Conservation (phyloP, 2,113 vertebrate species). For the Sinocyclocheilus grahami region DNA sequence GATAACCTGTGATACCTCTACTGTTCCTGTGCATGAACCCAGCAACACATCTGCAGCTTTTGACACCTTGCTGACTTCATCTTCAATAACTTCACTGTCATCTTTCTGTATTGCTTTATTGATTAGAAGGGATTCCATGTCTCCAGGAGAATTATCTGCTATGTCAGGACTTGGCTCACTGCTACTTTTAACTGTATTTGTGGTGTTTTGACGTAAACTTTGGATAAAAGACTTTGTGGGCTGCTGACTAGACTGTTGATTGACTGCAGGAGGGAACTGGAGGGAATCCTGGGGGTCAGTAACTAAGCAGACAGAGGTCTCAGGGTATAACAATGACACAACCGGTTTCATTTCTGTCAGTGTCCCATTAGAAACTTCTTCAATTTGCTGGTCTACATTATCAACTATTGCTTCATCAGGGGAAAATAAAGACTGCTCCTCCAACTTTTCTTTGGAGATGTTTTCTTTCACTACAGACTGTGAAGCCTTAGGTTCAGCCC, state of each 20-base stretch:
- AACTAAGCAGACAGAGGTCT: conserved; percentile 12
- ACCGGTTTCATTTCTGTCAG: conserved; percentile 11
- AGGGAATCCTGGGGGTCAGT: conserved; percentile 24
- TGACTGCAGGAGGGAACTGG: conserved; percentile 18
- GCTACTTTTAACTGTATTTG: conserved; percentile 9
- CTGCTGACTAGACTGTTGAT: conserved; percentile 23
- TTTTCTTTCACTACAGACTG: conserved; percentile 30
- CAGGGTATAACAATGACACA: conserved; percentile 11
- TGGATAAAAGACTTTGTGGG: conserved; percentile 39
- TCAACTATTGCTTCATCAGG: neutral
- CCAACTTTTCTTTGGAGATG: conserved; percentile 22
- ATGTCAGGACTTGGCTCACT: neutral
- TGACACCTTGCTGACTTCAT: neutral
- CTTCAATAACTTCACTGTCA: neutral
- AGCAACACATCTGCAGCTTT: conserved; percentile 36
- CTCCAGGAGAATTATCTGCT: neutral
- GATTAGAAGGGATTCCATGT: neutral
- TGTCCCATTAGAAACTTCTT: neutral
- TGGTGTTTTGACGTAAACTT: conserved; percentile 36
- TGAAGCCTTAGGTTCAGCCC: conserved; percentile 19
- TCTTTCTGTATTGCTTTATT: neutral
- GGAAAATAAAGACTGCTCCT: conserved; percentile 3
- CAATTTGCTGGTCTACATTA: neutral
- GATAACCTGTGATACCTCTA: neutral
- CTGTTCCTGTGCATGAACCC: conserved; percentile 41